Evolutionary conservation across 2,113 vertebrate genomes (phyloP).

Genomic region (Leptobrachium leishanense): DNA sequence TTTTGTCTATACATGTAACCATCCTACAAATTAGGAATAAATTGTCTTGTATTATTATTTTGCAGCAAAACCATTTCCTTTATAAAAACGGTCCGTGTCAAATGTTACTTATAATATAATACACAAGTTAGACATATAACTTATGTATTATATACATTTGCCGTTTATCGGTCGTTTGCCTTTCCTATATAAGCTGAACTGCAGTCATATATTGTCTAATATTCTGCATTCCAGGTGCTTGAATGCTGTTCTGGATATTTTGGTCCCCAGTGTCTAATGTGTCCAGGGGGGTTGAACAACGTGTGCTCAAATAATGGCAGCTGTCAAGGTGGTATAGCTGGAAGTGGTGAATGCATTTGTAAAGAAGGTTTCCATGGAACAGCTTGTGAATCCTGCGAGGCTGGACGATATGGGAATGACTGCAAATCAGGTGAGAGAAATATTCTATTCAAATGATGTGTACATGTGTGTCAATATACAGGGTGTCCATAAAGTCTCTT

Average conservation of each 20-base stretch:
- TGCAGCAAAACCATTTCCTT: too few relatives aligned
- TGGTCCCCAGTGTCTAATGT: constrained; percentile 85
- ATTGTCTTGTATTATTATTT: too few relatives aligned
- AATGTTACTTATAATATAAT: not conserved
- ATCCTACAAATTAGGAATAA: too few relatives aligned
- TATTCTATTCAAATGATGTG: not conserved
- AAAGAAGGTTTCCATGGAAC: constrained; percentile 92
- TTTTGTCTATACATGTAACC: too few relatives aligned
- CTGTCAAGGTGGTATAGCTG: constrained; percentile 80
- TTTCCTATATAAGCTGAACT: too few relatives aligned
- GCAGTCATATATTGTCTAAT: constrained; percentile 14
- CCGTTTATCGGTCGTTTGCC: too few relatives aligned
- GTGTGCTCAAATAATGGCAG: constrained; percentile 85
- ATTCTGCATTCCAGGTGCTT: constrained; percentile 64
- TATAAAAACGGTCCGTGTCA: too few relatives aligned
- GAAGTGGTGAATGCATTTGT: constrained; percentile 87
- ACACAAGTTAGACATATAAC: not conserved
- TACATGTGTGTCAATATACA: too few relatives aligned
- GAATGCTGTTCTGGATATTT: constrained; percentile 88
- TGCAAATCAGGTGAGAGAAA: constrained; percentile 76
- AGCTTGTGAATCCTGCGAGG: constrained; percentile 90
- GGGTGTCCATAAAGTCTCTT: too few relatives aligned
- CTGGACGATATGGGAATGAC: constrained; percentile 82
- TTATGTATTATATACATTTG: too few relatives aligned
- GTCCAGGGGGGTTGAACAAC: constrained; percentile 76